phyloP scores from a whole-genome alignment of 2,888 invertebrate species.

The Andricus curvator region DNA sequence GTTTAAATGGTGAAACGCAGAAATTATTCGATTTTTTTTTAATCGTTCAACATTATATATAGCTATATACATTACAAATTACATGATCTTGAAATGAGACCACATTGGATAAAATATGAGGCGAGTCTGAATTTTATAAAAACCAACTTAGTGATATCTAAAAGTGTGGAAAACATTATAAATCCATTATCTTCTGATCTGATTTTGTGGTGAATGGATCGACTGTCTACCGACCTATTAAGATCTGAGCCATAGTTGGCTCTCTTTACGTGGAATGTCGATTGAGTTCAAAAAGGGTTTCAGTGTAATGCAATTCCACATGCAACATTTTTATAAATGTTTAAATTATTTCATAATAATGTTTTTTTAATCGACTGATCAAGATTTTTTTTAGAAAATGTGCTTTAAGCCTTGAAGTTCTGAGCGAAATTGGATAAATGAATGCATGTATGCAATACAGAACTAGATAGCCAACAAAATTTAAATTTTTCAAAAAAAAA shows the following conservation, averaged over 20 bases:
- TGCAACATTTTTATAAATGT: background rate
- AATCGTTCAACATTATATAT: background rate
- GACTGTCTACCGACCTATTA: constrained; percentile 36
- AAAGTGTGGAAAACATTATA: constrained; percentile 35
- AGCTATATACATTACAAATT: background rate
- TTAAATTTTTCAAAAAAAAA: no score
- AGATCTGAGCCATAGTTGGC: constrained; percentile 21
- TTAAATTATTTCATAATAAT: no score
- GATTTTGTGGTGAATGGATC: constrained; percentile 31
- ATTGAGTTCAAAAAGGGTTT: background rate
- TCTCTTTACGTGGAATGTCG: constrained; percentile 30
- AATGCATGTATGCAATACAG: no score
- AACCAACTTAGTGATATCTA: constrained; percentile 15
- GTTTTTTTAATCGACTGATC: no score
- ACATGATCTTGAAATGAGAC: background rate
- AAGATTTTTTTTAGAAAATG: no score
- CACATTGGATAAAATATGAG: background rate
- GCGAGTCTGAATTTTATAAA: constrained; percentile 9
- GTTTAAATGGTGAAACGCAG: no score
- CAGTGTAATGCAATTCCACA: background rate
- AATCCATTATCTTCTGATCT: constrained; percentile 33
- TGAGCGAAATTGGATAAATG: no score
- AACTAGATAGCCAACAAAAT: no score
- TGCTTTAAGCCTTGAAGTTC: no score
- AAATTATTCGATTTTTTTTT: no score